A percentile compares a stretch with the other conserved stretches of the same genome.
Conservation (phyloP, 1,140 invertebrate species). For the Heterodera schachtii region DNA sequence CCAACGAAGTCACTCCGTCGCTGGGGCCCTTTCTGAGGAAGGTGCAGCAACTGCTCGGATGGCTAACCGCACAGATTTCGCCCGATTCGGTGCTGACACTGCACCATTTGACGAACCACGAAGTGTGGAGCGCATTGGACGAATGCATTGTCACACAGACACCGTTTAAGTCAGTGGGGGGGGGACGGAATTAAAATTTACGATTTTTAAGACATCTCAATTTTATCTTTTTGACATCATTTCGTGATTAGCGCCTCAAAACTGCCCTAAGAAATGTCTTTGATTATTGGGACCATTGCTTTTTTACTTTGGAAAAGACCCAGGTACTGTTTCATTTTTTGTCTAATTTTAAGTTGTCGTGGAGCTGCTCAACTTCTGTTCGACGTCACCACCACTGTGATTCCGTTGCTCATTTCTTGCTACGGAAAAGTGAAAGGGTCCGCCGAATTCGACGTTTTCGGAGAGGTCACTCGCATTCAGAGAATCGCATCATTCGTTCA, state of each 20-base stretch:
- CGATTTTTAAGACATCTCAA: too few relatives aligned
- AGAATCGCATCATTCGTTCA: too few relatives aligned
- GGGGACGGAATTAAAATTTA: not conserved
- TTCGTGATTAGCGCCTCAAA: too few relatives aligned
- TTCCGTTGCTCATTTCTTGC: slow-evolving; percentile 41
- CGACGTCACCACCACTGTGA: slow-evolving; percentile 41
- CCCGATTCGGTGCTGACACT: slow-evolving; percentile 43
- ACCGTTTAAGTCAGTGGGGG: slow-evolving; percentile 39
- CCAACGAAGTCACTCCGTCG: slow-evolving; percentile 42
- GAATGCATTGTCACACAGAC: slow-evolving; percentile 31
- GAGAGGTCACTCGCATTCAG: slow-evolving; percentile 12
- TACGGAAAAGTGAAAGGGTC: slow-evolving; percentile 32
- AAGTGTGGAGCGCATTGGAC: slow-evolving; percentile 43
- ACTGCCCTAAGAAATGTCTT: too few relatives aligned
- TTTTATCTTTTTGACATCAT: too few relatives aligned
- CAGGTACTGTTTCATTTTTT: too few relatives aligned
- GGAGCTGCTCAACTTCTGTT: slow-evolving; percentile 50
- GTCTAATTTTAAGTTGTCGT: slow-evolving; percentile 23
- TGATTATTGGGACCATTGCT: too few relatives aligned
- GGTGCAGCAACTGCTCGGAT: slow-evolving; percentile 35
- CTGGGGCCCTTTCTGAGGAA: slow-evolving; percentile 38
- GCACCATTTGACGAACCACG: slow-evolving; percentile 48
- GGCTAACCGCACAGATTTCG: slow-evolving; percentile 43
- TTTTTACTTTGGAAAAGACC: too few relatives aligned
- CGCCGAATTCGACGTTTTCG: slow-evolving; percentile 38